A percentile compares a stretch with the other conserved stretches of the same genome.
Conservation (phyloP, 1,140 invertebrate genomes). For the Leptopilina clavipes region DNA sequence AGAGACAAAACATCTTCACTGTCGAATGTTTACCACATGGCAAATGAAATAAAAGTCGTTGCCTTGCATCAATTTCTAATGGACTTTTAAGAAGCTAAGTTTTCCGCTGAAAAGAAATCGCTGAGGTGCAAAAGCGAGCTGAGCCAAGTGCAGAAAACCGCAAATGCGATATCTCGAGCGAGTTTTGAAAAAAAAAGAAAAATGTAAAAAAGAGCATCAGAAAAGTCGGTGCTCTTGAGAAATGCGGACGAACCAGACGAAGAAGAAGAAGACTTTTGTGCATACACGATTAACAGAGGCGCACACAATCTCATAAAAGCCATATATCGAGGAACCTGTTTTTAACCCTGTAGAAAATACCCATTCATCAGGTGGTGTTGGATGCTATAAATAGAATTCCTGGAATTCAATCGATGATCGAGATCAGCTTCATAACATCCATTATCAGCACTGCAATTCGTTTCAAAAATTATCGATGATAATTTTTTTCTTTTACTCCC, state of each 20-base stretch:
- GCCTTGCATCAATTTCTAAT: neutral
- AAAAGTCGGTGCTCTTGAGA: conserved; percentile 39
- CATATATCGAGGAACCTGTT: conserved; percentile 64
- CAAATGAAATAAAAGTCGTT: neutral
- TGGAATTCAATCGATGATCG: conserved; percentile 61
- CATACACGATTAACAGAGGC: conserved; percentile 50
- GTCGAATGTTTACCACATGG: too few relatives aligned
- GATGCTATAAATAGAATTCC: conserved; percentile 68
- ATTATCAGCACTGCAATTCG: neutral
- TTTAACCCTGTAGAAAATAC: conserved; percentile 59
- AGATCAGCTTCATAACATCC: conserved; percentile 45
- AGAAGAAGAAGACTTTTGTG: conserved; percentile 47
- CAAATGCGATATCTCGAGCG: conserved; percentile 14
- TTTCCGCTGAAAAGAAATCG: conserved; percentile 10
- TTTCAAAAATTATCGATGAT: neutral
- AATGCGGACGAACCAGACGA: conserved; percentile 36
- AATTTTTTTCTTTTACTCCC: too few relatives aligned
- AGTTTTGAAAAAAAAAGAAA: neutral
- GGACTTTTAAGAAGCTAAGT: neutral
- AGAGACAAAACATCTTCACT: too few relatives aligned
- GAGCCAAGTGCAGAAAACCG: neutral
- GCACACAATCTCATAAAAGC: conserved; percentile 56
- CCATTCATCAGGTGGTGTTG: conserved; percentile 63
- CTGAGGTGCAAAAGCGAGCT: neutral
- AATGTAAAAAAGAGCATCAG: conserved; percentile 1